Percentiles rank a stretch among this genome's conserved stretches.
phyloP scores from a whole-genome alignment of 2,888 invertebrate species.

The Ceramica pisi region DNA sequence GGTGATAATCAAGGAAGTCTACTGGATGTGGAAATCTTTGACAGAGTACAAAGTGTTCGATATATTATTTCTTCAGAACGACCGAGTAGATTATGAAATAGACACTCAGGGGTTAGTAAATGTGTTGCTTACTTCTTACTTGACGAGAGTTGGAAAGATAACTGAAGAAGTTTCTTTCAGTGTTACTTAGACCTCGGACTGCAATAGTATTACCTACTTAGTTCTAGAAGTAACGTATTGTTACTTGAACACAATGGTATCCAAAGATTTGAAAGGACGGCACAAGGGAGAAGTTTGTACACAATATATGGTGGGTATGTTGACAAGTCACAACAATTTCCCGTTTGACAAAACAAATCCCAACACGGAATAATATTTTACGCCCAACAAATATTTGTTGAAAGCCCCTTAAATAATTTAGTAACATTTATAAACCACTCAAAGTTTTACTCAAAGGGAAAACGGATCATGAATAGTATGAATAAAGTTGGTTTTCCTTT shows the following conservation, averaged over 20 bases:
- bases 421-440: conserved; percentile 20
- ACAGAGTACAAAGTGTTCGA: too few species aligned
- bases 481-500: conserved; percentile 17
- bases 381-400: conserved; percentile 3
- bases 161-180: conserved; percentile 16
- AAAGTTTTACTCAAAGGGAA: conserved; percentile 19
- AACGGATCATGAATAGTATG: conserved; percentile 1
- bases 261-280: neutral
- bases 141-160: conserved; percentile 13
- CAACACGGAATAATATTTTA: conserved; percentile 1
- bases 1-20: neutral
- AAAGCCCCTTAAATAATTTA: conserved; percentile 1
- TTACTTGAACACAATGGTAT: conserved; percentile 8
- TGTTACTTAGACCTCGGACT: conserved; percentile 9
- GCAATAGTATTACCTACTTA: conserved; percentile 10
- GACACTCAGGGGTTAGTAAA: conserved; percentile 16
- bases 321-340: neutral
- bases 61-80: too few species aligned
- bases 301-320: neutral
- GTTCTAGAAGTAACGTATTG: conserved; percentile 5
- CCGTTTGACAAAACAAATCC: neutral
- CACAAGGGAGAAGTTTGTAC: neutral
- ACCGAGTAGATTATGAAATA: neutral
- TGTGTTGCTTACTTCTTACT: conserved; percentile 17
- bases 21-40: neutral